phyloP scores from a whole-genome alignment of 2,113 vertebrate genomes.

The Lycocorax pyrrhopterus region DNA sequence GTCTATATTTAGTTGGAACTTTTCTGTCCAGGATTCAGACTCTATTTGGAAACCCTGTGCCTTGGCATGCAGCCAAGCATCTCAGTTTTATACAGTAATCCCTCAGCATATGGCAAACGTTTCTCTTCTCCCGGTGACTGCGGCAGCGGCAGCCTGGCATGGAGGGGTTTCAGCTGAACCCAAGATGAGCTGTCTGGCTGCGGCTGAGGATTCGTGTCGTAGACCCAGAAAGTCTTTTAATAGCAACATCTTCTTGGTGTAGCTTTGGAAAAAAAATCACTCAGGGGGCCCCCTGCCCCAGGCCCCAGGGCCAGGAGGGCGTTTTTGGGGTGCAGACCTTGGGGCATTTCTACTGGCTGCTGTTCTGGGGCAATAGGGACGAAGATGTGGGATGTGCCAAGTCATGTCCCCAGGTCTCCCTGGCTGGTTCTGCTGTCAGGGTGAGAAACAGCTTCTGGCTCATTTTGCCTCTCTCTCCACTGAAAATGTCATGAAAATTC shows the following conservation, averaged over 20 bases:
- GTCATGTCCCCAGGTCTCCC: too few relatives aligned
- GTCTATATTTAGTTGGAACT: slow-evolving; percentile 78
- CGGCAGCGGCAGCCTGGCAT: not conserved
- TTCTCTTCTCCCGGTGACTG: slow-evolving; percentile 36
- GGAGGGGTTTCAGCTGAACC: not conserved
- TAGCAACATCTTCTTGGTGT: not conserved
- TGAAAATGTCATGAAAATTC: not conserved
- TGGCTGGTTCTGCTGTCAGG: not conserved
- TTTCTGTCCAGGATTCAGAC: slow-evolving; percentile 70
- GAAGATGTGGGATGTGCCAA: not conserved
- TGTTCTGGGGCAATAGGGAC: not conserved
- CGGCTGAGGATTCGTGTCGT: accelerated
- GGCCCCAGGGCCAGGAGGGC: accelerated
- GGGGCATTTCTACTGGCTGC: not conserved
- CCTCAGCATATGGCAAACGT: slow-evolving; percentile 63
- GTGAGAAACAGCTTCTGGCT: not conserved
- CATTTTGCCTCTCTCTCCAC: not conserved
- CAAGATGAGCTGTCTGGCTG: not conserved
- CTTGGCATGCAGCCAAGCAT: slow-evolving; percentile 67
- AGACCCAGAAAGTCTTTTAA: not conserved
- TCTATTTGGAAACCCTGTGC: slow-evolving; percentile 76
- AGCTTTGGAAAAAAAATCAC: not conserved
- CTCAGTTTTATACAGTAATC: slow-evolving; percentile 69
- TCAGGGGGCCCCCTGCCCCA: accelerated
- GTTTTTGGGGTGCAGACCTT: not conserved